Conservation (phyloP, 2,888 invertebrate genomes). For the Thymelicus acteon region DNA sequence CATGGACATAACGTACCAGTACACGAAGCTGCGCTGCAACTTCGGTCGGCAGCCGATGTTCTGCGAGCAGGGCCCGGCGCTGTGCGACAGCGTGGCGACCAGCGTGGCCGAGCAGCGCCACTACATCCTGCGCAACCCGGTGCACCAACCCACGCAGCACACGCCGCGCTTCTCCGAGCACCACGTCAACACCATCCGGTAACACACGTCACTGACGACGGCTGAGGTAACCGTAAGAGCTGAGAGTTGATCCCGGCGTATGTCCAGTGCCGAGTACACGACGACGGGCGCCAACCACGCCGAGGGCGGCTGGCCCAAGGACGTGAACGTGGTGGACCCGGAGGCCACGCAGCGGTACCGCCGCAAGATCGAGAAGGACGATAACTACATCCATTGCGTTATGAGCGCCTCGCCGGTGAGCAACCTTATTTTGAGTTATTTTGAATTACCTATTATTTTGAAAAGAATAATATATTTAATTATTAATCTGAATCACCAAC, state of each 20-base stretch:
- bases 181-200: constrained; percentile 85
- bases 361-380: constrained; percentile 93
- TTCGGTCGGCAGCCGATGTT: constrained; percentile 82
- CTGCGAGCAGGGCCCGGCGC: constrained; percentile 70
- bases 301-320: constrained; percentile 94
- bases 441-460: no score
- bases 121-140: constrained; percentile 82
- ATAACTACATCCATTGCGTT: constrained; percentile 88
- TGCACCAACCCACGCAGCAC: constrained; percentile 77
- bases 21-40: constrained; percentile 69
- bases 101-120: constrained; percentile 60
- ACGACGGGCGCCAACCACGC: constrained; percentile 87
- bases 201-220: no score
- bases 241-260: no score
- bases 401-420: constrained; percentile 73
- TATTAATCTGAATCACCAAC: no score
- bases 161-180: constrained; percentile 67
- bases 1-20: constrained; percentile 68
- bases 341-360: constrained; percentile 90
- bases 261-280: constrained; percentile 82
- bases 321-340: constrained; percentile 85
- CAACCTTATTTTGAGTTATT: neutral
- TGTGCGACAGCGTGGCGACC: constrained; percentile 68
- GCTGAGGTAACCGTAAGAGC: no score
- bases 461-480: no score